A percentile compares a stretch with the other conserved stretches of the same genome.
Evolutionary conservation across 23 tunicate species (phyloP).

Genomic region (Styela clava): DNA sequence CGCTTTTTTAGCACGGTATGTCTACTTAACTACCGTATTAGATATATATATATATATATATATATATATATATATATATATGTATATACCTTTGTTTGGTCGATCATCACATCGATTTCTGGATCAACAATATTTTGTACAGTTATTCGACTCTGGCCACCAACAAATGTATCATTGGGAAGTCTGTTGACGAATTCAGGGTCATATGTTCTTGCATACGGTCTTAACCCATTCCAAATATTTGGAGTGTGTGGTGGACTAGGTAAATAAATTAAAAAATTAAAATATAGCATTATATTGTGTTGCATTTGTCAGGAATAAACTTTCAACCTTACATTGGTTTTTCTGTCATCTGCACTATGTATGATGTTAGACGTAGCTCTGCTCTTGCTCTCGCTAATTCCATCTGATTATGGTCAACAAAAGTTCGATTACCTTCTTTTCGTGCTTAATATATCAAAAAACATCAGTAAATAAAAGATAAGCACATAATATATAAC

Average conservation of each 20-base stretch:
- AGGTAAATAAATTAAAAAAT: background rate
- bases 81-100: constrained; percentile 17
- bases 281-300: background rate
- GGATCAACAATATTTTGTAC: constrained; percentile 27
- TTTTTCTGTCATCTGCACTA: constrained; percentile 16
- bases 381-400: constrained; percentile 21
- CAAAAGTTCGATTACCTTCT: constrained; percentile 4
- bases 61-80: too few species aligned
- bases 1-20: too few species aligned
- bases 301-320: background rate
- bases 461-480: too few species aligned
- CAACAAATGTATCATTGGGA: constrained; percentile 20
- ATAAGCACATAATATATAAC: too few species aligned
- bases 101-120: constrained; percentile 8
- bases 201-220: constrained; percentile 14
- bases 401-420: constrained; percentile 25
- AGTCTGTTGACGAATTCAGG: constrained; percentile 20
- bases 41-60: too few species aligned
- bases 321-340: too few species aligned
- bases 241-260: constrained; percentile 19
- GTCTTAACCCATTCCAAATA: constrained; percentile 23
- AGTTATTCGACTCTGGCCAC: constrained; percentile 24
- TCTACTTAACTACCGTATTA: too few species aligned
- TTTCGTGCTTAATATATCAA: background rate
- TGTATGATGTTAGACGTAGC: constrained; percentile 23